Evolutionary conservation across 2,797 vertebrate species (phyloP).

Genomic region (Acipenser oxyrinchus): DNA sequence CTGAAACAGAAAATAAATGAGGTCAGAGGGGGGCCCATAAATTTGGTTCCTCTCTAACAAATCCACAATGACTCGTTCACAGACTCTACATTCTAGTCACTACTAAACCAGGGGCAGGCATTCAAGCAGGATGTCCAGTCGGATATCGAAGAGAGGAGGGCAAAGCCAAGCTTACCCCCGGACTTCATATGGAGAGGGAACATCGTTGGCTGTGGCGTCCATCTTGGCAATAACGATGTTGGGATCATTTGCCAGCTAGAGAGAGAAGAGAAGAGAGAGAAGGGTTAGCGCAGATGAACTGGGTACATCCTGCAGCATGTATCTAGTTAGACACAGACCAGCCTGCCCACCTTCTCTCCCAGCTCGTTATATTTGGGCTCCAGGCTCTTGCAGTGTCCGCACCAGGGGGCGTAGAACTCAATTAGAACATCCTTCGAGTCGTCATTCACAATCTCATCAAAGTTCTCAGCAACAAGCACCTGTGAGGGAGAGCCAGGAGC

Average conservation of each 20-base stretch:
- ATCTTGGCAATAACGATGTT: slow-evolving; percentile 93
- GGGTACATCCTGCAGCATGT: no score
- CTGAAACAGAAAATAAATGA: slow-evolving; percentile 41
- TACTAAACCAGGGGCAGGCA: no score
- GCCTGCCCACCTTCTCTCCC: slow-evolving; percentile 79
- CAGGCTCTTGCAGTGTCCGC: slow-evolving; percentile 95
- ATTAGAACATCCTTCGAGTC: slow-evolving; percentile 91
- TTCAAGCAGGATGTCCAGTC: no score
- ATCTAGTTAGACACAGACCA: neutral
- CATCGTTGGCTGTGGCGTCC: slow-evolving; percentile 97
- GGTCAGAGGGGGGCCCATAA: no score
- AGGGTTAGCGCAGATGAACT: neutral
- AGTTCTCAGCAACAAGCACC: slow-evolving; percentile 67
- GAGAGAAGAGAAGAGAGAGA: slow-evolving; percentile 2
- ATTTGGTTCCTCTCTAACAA: no score
- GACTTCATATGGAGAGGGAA: slow-evolving; percentile 91
- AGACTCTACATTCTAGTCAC: no score
- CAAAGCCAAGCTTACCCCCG: slow-evolving; percentile 70
- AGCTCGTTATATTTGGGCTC: slow-evolving; percentile 94
- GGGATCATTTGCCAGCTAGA: slow-evolving; percentile 74
- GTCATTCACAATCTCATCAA: slow-evolving; percentile 77
- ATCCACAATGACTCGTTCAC: no score
- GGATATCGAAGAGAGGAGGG: no score
- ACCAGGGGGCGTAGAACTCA: slow-evolving; percentile 97
- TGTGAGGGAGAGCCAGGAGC: slow-evolving; percentile 22